Evolutionary conservation across 1,140 invertebrate genomes (phyloP).

Genomic region (Atopsyche davidsoni): DNA sequence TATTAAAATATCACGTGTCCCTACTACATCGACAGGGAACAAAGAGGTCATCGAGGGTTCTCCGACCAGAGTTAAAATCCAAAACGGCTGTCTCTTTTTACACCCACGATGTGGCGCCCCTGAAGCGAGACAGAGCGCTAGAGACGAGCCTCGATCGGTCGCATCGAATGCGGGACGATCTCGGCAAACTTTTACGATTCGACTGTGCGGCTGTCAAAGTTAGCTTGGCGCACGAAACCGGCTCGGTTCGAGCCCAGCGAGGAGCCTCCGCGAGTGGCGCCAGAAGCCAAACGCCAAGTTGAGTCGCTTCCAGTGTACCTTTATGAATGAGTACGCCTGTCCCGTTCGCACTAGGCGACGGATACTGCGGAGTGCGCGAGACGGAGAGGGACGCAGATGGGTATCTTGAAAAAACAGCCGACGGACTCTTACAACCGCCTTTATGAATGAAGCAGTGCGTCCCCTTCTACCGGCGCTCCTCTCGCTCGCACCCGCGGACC

Average conservation of each 20-base stretch:
- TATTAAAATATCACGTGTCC: background rate
- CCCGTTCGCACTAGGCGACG: background rate
- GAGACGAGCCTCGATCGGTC: too few species aligned
- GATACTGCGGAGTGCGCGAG: too few species aligned
- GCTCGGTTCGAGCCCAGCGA: too few species aligned
- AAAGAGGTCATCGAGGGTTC: background rate
- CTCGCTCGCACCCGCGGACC: slow-evolving; percentile 8
- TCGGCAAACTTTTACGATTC: background rate
- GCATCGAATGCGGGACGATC: slow-evolving; percentile 3
- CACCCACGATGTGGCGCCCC: background rate
- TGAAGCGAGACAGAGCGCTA: background rate
- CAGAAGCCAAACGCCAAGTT: too few species aligned
- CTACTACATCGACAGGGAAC: background rate
- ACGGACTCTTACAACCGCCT: background rate
- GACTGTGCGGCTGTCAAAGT: background rate
- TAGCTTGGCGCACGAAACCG: too few species aligned
- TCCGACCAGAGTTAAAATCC: background rate
- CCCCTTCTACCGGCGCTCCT: background rate
- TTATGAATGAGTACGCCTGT: background rate
- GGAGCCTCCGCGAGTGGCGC: too few species aligned
- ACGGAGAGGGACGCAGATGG: too few species aligned
- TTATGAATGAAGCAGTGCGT: slow-evolving; percentile 3
- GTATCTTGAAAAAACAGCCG: background rate
- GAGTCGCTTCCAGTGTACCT: background rate
- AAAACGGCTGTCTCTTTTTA: background rate